These are phyloP conservation scores for Coenobita brevimanus DNA, from an alignment of 1,140 invertebrate genomes.

Conservation along the genomic window DNA sequence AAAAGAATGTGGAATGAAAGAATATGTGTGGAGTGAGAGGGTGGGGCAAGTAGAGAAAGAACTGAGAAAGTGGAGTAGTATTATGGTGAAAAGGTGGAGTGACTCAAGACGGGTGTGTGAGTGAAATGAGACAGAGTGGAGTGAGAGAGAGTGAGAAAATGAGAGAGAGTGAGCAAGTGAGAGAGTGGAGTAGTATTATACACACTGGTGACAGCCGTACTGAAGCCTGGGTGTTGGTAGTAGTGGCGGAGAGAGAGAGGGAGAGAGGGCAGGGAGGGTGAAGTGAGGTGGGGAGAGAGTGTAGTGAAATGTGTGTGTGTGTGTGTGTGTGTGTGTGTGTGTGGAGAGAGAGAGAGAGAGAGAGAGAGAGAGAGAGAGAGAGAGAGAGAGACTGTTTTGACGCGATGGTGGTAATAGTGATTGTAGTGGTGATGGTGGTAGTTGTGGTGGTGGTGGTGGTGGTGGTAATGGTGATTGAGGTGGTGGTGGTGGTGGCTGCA, in stretches of 20 bases:
- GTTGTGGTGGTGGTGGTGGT: no score
- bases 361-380: neutral
- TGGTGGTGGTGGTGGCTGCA: no score
- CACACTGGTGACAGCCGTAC: neutral
- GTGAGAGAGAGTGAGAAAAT: neutral
- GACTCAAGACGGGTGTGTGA: no score
- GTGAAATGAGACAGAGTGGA: neutral
- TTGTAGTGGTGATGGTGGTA: no score
- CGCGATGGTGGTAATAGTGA: no score
- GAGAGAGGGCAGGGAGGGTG: neutral
- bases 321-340: conserved; percentile 4
- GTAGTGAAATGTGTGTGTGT: neutral
- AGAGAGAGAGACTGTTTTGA: neutral
- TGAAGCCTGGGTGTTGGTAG: neutral
- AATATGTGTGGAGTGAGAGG: neutral
- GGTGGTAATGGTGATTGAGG: no score
- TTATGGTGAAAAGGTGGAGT: no score
- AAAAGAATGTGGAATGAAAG: neutral
- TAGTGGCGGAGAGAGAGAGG: neutral
- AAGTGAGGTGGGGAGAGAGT: neutral
- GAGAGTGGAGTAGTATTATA: neutral
- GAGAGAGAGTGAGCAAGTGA: conserved; percentile 2
- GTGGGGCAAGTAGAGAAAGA: neutral
- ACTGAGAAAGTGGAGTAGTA: no score
- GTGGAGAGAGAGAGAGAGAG: neutral